Base-by-base conservation (phyloP, 2,888 invertebrate species). In the Eristalis intricaria region DNA sequence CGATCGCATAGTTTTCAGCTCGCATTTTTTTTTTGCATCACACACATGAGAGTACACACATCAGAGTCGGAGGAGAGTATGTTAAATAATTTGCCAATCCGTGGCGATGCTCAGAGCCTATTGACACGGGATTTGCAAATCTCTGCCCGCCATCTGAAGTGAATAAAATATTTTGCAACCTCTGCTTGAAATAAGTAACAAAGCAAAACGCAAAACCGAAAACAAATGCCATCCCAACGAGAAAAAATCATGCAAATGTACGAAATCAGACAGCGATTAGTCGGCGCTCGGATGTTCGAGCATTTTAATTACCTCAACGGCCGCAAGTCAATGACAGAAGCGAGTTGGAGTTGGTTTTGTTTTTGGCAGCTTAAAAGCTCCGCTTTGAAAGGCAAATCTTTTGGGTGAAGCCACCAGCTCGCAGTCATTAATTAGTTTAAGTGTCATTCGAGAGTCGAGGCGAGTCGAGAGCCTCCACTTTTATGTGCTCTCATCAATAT, bases 401-500 rank as follows among this genome's bases (percentile, higher is more conserved):
- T 65, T 29, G 11, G 22, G 65, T 29, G 32, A 32, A 60, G 58
- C 4, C 15, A 63, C 19, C 22, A 35, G 35, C 35, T 63, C 19
- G 13, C 22, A 35, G 43, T 29, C 79, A 43, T 71, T 71, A 71
- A 71, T 73, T 71, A 66, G 23, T 71, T 71, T 35, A 60, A 73
- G 40, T 38, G 22, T 61, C 50, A 50, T 63, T 77, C 56, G 63
- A 73, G 43, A 29, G 63, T 32, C 63, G 63, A 63, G 43, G 0
- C 32, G 32, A 38, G 38, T 63, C 40, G n/a, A 5, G 11, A n/a
- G 8, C 38, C 26, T 71, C 40, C 68, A 79, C 43, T 73, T 73
- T 60, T 32, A 73, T 61, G 60, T 60, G 71, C 61, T 71, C 71
- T 50, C 19, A 71, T 79, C 71, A 71, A 79, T 73, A 79, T 79